These are phyloP conservation scores for Spinus pinus DNA, from an alignment of 2,797 vertebrate genomes.

Conservation along the genomic window DNA sequence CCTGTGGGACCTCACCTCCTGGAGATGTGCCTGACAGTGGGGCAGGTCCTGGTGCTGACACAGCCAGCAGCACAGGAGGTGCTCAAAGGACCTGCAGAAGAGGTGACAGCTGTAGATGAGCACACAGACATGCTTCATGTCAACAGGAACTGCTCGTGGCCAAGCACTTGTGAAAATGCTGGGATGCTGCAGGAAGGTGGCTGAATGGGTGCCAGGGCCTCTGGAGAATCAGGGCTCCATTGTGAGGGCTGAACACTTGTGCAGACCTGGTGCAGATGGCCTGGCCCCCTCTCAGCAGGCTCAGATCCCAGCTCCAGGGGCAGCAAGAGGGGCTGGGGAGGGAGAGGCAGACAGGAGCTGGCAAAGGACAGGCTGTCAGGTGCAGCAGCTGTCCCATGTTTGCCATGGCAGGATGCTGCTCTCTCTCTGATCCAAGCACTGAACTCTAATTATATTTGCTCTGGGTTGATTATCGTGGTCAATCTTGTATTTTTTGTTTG, in stretches of 20 bases:
- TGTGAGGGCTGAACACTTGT: constrained; percentile 22
- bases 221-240: constrained; percentile 46
- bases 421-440: neutral
- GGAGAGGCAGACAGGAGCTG: neutral
- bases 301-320: neutral
- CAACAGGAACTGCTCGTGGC: constrained; percentile 36
- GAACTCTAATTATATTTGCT: neutral
- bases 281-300: constrained; percentile 2
- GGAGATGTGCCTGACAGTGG: neutral
- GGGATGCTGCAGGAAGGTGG: neutral
- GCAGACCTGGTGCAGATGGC: constrained; percentile 32
- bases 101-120: constrained; percentile 44
- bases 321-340: neutral
- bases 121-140: neutral
- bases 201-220: constrained; percentile 24
- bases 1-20: rapidly evolving
- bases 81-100: neutral
- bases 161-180: constrained; percentile 13
- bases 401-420: neutral
- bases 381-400: neutral
- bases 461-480: neutral
- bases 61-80: neutral
- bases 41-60: neutral
- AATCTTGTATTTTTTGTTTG: neutral
- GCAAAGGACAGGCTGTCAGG: neutral